Evolutionary conservation across 2,113 vertebrate species (phyloP).

Genomic region (Microtus oregoni): DNA sequence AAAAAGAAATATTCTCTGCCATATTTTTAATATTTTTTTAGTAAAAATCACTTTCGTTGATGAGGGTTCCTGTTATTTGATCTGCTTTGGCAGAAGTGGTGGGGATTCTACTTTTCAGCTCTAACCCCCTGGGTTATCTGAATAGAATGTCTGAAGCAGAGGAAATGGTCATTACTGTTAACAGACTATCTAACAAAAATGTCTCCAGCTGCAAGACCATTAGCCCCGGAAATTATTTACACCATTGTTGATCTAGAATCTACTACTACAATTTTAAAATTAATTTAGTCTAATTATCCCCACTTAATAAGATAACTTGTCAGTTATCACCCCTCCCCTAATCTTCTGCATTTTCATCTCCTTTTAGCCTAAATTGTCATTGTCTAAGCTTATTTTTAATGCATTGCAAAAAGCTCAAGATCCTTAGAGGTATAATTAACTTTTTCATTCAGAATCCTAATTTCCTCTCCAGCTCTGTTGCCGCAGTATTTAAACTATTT

Average conservation of each 20-base stretch:
- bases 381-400: constrained; percentile 83
- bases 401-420: constrained; percentile 79
- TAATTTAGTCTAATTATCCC: constrained; percentile 88
- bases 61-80: constrained; percentile 38
- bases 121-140: neutral
- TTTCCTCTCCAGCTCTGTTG: constrained; percentile 88
- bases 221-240: constrained; percentile 80
- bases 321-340: constrained; percentile 85
- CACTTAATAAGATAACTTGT: constrained; percentile 88
- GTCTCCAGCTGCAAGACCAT: constrained; percentile 71
- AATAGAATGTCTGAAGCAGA: constrained; percentile 47
- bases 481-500: constrained; percentile 89
- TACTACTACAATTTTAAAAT: constrained; percentile 85
- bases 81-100: constrained; percentile 60
- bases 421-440: constrained; percentile 91
- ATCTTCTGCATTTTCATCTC: constrained; percentile 85
- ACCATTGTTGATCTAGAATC: constrained; percentile 86
- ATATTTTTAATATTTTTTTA: neutral
- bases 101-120: constrained; percentile 49
- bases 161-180: constrained; percentile 64
- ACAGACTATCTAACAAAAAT: constrained; percentile 71
- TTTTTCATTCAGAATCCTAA: constrained; percentile 90
- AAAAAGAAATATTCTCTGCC: neutral
- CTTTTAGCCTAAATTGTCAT: constrained; percentile 86
- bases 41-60: neutral